Base-by-base conservation (phyloP, 2,797 vertebrate genomes). In the Oreochromis mossambicus region DNA sequence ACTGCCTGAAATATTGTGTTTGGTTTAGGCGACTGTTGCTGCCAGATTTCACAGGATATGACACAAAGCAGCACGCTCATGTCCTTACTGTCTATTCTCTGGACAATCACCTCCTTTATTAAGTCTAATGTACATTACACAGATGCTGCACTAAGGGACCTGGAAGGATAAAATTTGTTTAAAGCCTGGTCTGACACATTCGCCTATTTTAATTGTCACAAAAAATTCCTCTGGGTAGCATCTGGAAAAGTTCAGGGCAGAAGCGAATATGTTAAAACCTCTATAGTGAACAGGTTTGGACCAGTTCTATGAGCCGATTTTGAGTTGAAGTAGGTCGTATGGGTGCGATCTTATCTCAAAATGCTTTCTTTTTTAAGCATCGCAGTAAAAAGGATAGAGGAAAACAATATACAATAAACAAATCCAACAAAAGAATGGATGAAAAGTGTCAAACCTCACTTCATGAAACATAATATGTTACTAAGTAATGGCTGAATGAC, bases 391-490 rank as follows among this genome's bases (percentile, higher is more conserved):
- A 21, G 8, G 17, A 63, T 17, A 48, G 14, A 15, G 21, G n/a
- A 36, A 63, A 15, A 63, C 3, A 5, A 2, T n/a, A 58, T 13
- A 8, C 14, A 82, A 41, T 7, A 1, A 63, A 34, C 5, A 32
- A 24, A 36, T 43, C 14, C 4, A 21, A 6, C 10, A 75, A 73
- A 56, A 5, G 7, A 32, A 80, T 19, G 2, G 36, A 21, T 51
- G 10, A 38, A 78, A 54, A 87, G 32, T 38, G 6, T 77, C 29
- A 54, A 78, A 84, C 81, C 7, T 48, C 8, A 51, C 79, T 88
- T 90, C 38, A 86, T 85, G 41, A 58, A 92, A 68, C 29, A 36
- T 80, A 87, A 86, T 80, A 54, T 76, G 51, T 93, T 68, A 90
- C 84, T 55, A 77, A 83, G 77, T 86, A 82, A 76, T 86, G 52